Evolutionary conservation across 2,888 invertebrate species (phyloP).

Genomic region (Pterobdella sp.): DNA sequence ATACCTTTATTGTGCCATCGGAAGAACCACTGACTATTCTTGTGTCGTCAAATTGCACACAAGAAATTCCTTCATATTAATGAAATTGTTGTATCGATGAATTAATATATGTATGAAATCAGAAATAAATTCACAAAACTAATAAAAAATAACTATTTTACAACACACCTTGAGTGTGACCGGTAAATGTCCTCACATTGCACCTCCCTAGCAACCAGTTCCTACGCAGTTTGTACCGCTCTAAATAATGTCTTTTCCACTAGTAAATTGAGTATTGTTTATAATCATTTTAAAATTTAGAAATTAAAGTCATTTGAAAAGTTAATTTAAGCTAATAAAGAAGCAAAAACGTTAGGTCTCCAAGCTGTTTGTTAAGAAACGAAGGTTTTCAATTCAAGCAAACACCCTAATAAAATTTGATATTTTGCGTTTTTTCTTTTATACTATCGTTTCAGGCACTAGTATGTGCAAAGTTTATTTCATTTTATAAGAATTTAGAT

Average conservation of each 20-base stretch:
- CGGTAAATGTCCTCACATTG: slow-evolving; percentile 55
- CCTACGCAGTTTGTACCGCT: slow-evolving; percentile 52
- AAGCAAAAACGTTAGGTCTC: neutral
- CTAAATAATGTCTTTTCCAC: slow-evolving; percentile 54
- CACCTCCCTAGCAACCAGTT: slow-evolving; percentile 55
- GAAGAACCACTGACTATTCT: slow-evolving; percentile 55
- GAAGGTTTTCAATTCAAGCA: too few relatives aligned
- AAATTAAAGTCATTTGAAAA: neutral
- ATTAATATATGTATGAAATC: neutral
- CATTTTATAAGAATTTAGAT: too few relatives aligned
- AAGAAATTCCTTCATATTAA: slow-evolving; percentile 50
- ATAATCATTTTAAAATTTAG: too few relatives aligned
- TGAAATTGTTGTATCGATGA: neutral
- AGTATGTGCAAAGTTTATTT: too few relatives aligned
- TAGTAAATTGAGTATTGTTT: too few relatives aligned
- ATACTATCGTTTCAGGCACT: too few relatives aligned
- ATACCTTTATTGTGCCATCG: slow-evolving; percentile 55
- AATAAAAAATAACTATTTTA: neutral
- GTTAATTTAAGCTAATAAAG: neutral
- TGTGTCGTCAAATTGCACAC: slow-evolving; percentile 56
- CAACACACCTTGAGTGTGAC: slow-evolving; percentile 53
- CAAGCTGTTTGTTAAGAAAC: too few relatives aligned
- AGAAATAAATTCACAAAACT: neutral
- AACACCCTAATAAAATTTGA: too few relatives aligned
- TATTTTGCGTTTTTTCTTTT: too few relatives aligned